phyloP scores from a whole-genome alignment of 2,888 invertebrate genomes.

The Eumacrocentrus americanus region DNA sequence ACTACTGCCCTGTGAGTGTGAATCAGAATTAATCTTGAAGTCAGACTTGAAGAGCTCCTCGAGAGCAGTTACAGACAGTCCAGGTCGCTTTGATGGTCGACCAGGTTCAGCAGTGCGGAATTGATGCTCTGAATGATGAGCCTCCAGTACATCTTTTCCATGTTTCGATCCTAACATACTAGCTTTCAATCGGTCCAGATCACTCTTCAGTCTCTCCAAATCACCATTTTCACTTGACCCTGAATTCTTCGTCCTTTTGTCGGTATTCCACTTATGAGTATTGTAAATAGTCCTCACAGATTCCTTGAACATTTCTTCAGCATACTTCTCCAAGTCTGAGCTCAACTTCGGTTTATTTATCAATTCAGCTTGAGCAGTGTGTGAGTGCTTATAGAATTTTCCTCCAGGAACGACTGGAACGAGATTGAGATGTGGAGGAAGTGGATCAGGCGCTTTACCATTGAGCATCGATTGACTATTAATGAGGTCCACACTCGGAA shows the following conservation, averaged over 20 bases:
- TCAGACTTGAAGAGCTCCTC: conserved; percentile 52
- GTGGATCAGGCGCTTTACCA: conserved; percentile 42
- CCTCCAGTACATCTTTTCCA: conserved; percentile 44
- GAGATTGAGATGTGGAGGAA: conserved; percentile 50
- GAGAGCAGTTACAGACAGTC: conserved; percentile 44
- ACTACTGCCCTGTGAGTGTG: conserved; percentile 36
- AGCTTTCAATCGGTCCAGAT: conserved; percentile 48
- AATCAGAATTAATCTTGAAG: conserved; percentile 39
- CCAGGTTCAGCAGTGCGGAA: conserved; percentile 41
- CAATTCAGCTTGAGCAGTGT: conserved; percentile 45
- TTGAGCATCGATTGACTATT: conserved; percentile 54
- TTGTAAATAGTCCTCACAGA: conserved; percentile 58
- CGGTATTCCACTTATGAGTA: conserved; percentile 59
- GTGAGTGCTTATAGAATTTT: conserved; percentile 52
- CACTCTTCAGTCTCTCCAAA: conserved; percentile 47
- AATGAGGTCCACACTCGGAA: conserved; percentile 53
- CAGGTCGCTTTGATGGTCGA: conserved; percentile 40
- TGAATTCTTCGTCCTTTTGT: conserved; percentile 43
- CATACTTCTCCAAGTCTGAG: conserved; percentile 54
- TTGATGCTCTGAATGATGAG: conserved; percentile 52
- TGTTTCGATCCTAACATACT: conserved; percentile 42
- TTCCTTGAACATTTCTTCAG: conserved; percentile 59
- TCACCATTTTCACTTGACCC: conserved; percentile 46
- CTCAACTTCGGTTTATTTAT: conserved; percentile 50
- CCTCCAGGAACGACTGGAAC: conserved; percentile 55